Conservation (phyloP, 1,140 invertebrate species). For the Branchinecta lindahli region DNA sequence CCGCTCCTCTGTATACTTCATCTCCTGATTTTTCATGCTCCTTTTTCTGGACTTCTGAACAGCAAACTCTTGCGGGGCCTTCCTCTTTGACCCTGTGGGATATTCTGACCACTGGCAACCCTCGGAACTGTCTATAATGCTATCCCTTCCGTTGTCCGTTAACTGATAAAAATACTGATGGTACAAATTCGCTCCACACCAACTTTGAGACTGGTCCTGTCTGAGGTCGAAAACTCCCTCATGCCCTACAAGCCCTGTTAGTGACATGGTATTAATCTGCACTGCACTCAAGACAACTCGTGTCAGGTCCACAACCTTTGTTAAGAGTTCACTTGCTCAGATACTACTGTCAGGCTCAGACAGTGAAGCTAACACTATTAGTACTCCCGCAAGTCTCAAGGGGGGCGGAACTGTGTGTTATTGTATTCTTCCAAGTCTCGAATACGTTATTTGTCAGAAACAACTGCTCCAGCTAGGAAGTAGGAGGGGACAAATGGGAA, state of each 20-base stretch:
- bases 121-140: neutral
- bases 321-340: conserved; percentile 8
- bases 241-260: conserved; percentile 2
- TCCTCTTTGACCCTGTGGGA: neutral
- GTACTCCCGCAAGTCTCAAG: neutral
- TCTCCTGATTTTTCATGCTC: neutral
- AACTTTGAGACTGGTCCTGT: neutral
- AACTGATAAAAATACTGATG: conserved; percentile 9
- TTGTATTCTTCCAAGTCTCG: neutral
- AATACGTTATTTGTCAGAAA: conserved; percentile 1
- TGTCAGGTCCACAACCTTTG: conserved; percentile 1
- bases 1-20: no score
- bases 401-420: neutral
- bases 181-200: neutral
- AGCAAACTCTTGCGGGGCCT: neutral
- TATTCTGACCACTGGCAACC: neutral
- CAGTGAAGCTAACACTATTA: neutral
- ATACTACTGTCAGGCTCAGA: neutral
- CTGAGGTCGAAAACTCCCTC: neutral
- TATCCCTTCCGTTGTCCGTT: neutral
- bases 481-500: neutral
- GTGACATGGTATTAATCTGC: conserved; percentile 9
- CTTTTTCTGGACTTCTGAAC: neutral
- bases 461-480: neutral
- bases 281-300: neutral